phyloP scores from a whole-genome alignment of 2,888 invertebrate genomes.

The Steromphala cineraria region DNA sequence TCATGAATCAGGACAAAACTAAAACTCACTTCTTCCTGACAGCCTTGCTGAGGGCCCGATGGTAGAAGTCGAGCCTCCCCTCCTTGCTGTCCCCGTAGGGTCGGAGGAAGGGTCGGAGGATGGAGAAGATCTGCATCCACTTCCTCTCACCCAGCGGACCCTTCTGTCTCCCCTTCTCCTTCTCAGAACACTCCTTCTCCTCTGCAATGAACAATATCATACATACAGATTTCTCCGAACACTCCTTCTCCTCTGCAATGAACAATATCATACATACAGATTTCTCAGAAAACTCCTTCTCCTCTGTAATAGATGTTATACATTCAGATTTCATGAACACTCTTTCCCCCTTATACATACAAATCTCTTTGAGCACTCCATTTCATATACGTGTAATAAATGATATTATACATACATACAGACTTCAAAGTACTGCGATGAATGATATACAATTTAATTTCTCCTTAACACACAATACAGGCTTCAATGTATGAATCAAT shows the following conservation, averaged over 20 bases:
- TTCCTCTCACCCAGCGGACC: conserved; percentile 60
- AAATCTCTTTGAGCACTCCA: too few species aligned
- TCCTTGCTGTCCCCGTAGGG: conserved; percentile 72
- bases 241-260: conserved; percentile 67
- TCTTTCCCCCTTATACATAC: too few species aligned
- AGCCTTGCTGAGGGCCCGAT: conserved; percentile 72
- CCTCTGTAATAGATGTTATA: conserved; percentile 60
- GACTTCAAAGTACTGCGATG: too few species aligned
- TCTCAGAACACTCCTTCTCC: conserved; percentile 68
- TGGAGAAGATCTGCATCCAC: conserved; percentile 69
- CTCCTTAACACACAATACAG: too few species aligned
- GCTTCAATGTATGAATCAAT: too few species aligned
- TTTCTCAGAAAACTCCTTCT: conserved; percentile 69
- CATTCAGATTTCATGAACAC: conserved; percentile 68
- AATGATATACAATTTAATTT: too few species aligned
- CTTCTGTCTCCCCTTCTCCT: conserved; percentile 58
- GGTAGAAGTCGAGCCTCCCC: conserved; percentile 73
- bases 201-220: conserved; percentile 51
- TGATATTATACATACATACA: too few species aligned
- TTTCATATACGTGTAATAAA: too few species aligned
- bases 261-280: too few species aligned
- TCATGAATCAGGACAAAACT: background rate
- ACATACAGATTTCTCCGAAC: conserved; percentile 68
- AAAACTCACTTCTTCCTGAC: conserved; percentile 66
- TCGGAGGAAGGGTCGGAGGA: conserved; percentile 69